phyloP scores from a whole-genome alignment of 2,113 vertebrate species.

The Pholis gunnellus region DNA sequence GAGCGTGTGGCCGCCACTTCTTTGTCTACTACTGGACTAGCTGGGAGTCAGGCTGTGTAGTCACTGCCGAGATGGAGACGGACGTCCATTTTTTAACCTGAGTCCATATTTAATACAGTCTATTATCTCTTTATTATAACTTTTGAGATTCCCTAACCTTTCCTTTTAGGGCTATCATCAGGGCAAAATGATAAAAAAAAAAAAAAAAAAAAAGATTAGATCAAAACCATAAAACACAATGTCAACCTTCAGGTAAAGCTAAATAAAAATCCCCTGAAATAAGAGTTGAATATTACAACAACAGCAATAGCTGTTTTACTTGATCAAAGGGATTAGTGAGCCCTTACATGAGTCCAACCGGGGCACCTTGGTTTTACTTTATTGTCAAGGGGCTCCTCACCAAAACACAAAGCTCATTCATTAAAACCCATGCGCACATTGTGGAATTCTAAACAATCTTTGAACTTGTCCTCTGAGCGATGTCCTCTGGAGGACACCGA shows the following conservation, averaged over 20 bases:
- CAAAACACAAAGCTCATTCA: constrained; percentile 39
- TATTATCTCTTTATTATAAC: too few species aligned
- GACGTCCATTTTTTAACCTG: neutral
- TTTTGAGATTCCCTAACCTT: neutral
- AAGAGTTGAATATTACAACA: neutral
- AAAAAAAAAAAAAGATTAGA: neutral
- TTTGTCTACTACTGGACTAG: neutral
- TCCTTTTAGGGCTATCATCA: neutral
- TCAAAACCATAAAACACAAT: neutral
- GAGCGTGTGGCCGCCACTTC: neutral
- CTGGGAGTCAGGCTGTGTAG: neutral
- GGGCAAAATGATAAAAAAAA: neutral
- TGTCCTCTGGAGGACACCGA: constrained; percentile 38
- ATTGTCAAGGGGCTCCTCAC: constrained; percentile 21
- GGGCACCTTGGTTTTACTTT: constrained; percentile 55
- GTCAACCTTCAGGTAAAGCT: neutral
- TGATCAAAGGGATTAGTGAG: constrained; percentile 23
- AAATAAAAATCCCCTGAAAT: neutral
- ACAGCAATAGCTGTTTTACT: neutral
- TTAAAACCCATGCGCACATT: constrained; percentile 20
- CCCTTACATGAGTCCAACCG: constrained; percentile 25
- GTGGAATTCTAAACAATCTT: constrained; percentile 48
- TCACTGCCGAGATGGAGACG: neutral
- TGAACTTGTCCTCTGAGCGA: constrained; percentile 43
- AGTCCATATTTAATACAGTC: neutral